Evolutionary conservation across 2,113 vertebrate species (phyloP), one percentile per base, ranked within the genome.

Genomic region (Eclectus roratus): DNA sequence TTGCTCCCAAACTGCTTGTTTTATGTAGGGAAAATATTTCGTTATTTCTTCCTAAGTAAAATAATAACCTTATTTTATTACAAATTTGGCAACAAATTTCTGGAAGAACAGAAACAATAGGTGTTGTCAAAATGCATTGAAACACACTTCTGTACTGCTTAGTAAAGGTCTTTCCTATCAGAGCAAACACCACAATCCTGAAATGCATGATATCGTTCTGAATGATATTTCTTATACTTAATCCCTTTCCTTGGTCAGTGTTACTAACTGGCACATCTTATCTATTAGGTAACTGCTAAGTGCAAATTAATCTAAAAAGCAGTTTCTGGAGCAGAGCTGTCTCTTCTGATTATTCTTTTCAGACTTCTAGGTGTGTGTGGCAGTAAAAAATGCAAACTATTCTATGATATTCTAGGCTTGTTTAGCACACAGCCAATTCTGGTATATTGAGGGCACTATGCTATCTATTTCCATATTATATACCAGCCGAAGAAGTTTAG

Each of bases 171-270:
- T 55, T 79, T 76, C 10, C 21, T 49, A 24, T 56, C 58, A 77
- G 23, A 85, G 31, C 20, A 21, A 85, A 43, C 7, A 23, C 6
- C 28, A 19, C 28, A 49, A 17, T 24, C 13, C 46, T 0, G 0
- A 73, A 83, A 70, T 13, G 27, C 5, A 3, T 0, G 0, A 13
- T 58, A 43, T 9, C 8, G 1, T 78, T 70, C 61, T 70, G 28
- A 16, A 90, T 69, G 50, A n/a, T 47, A 13, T 31, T 85, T 84
- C 31, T 61, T 71, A 17, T 8, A 29, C 29, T 18, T 43, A 66
- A 58, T 83, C 31, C 12, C 6, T 83, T 72, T 85, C 29, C n/a
- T 49, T 73, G 46, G 12, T 68, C 71, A 28, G 6, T 44, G n/a
- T 58, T 90, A 53, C 41, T 24, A 53, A 33, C 18, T n/a, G 24